A percentile compares a stretch with the other conserved stretches of the same genome.
phyloP scores from a whole-genome alignment of 2,888 invertebrate species.

The Hymenopus coronatus region DNA sequence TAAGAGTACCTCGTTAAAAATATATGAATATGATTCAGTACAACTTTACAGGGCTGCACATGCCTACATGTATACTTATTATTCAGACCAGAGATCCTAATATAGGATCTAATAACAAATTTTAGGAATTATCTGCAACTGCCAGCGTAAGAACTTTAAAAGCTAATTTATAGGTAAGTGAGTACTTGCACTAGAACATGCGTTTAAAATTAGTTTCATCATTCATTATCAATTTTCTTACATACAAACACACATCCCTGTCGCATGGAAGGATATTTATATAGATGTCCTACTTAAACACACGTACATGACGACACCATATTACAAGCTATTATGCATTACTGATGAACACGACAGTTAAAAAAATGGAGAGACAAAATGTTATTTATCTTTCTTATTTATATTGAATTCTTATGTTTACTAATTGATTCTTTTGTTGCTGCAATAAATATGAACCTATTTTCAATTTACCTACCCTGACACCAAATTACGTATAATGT shows the following conservation, averaged over 20 bases:
- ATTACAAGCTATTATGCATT: conserved; percentile 13
- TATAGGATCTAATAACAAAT: conserved; percentile 1
- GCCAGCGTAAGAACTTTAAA: background rate
- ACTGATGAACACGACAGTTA: conserved; percentile 11
- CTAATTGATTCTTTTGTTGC: background rate
- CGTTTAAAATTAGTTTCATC: background rate
- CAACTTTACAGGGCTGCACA: background rate
- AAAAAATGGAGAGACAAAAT: conserved; percentile 13
- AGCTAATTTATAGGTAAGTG: background rate
- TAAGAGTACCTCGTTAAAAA: too few relatives aligned
- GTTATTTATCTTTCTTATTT: conserved; percentile 1
- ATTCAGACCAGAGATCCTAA: background rate
- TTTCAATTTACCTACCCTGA: conserved; percentile 64
- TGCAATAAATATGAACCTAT: background rate
- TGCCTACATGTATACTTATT: background rate
- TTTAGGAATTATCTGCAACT: background rate
- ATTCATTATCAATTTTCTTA: background rate
- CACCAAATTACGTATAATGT: conserved; percentile 87
- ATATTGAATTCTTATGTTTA: background rate
- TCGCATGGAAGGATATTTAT: background rate
- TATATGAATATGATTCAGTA: too few relatives aligned
- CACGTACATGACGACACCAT: conserved; percentile 9
- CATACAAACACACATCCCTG: background rate
- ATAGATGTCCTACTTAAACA: background rate
- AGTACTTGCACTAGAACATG: background rate